These are phyloP conservation scores for Pagetopsis macropterus DNA, from an alignment of 2,797 vertebrate genomes.

Conservation along the genomic window DNA sequence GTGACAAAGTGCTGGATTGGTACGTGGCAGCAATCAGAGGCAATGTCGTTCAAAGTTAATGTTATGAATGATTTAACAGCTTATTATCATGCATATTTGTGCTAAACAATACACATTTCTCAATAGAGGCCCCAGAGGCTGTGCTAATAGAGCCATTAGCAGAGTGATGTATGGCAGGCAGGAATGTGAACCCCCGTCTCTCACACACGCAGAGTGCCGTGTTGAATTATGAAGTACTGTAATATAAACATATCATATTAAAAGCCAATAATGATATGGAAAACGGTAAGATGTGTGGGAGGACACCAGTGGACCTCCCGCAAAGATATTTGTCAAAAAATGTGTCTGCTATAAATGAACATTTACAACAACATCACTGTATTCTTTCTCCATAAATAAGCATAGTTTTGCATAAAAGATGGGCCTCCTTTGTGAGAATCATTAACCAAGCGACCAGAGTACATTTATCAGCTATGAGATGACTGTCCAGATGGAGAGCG, in stretches of 20 bases:
- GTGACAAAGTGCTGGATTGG: slow-evolving; percentile 69
- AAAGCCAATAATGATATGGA: slow-evolving; percentile 45
- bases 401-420: slow-evolving; percentile 52
- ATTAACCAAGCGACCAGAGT: slow-evolving; percentile 18
- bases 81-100: slow-evolving; percentile 84
- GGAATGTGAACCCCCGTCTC: slow-evolving; percentile 79
- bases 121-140: slow-evolving; percentile 76
- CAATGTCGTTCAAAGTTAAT: slow-evolving; percentile 90
- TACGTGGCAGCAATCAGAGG: slow-evolving; percentile 62
- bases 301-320: slow-evolving; percentile 23
- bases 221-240: slow-evolving; percentile 50
- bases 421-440: background rate
- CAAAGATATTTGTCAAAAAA: slow-evolving; percentile 36
- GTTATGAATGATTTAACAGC: slow-evolving; percentile 83
- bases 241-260: slow-evolving; percentile 54
- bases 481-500: slow-evolving; percentile 58
- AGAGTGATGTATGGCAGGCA: slow-evolving; percentile 78
- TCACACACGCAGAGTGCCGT: slow-evolving; percentile 30
- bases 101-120: slow-evolving; percentile 86
- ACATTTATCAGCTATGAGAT: slow-evolving; percentile 45
- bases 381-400: slow-evolving; percentile 26
- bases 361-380: slow-evolving; percentile 40
- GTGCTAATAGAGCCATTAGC: slow-evolving; percentile 85
- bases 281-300: slow-evolving; percentile 36
- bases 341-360: slow-evolving; percentile 37